Conservation (phyloP, 1,140 invertebrate species). For the Solenopsis invicta region DNA sequence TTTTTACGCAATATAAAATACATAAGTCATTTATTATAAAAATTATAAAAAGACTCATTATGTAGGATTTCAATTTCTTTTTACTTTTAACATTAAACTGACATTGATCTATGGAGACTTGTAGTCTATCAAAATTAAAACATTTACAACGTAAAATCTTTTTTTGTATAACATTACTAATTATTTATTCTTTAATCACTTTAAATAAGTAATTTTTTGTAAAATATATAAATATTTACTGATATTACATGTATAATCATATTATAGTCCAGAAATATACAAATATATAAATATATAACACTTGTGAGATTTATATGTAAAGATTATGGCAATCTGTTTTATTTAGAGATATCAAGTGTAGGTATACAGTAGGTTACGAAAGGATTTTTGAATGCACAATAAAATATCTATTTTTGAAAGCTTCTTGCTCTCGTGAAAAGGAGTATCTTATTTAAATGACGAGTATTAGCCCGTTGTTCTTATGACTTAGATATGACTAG, state of each 20-base stretch:
- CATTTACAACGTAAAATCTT: background rate
- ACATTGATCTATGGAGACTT: background rate
- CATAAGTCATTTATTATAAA: background rate
- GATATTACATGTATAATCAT: conserved; percentile 11
- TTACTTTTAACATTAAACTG: background rate
- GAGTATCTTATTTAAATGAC: background rate
- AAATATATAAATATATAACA: conserved; percentile 23
- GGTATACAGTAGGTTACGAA: background rate
- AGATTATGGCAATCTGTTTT: background rate
- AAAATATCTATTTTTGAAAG: conserved; percentile 33
- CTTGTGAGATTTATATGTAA: conserved; percentile 2
- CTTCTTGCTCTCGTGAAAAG: background rate
- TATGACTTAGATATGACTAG: conserved; percentile 44
- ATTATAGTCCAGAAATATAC: conserved; percentile 21
- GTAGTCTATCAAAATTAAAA: conserved; percentile 20
- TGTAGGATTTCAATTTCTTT: background rate
- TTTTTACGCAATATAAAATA: conserved; percentile 8
- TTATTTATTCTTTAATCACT: background rate
- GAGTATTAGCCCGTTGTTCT: conserved; percentile 19
- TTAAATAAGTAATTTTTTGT: background rate
- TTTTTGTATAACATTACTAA: background rate
- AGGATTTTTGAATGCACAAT: background rate
- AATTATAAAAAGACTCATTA: background rate
- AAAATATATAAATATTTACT: conserved; percentile 19
- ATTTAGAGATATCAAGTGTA: background rate